phyloP scores from a whole-genome alignment of 2,888 invertebrate genomes.

The Euphydryas editha region DNA sequence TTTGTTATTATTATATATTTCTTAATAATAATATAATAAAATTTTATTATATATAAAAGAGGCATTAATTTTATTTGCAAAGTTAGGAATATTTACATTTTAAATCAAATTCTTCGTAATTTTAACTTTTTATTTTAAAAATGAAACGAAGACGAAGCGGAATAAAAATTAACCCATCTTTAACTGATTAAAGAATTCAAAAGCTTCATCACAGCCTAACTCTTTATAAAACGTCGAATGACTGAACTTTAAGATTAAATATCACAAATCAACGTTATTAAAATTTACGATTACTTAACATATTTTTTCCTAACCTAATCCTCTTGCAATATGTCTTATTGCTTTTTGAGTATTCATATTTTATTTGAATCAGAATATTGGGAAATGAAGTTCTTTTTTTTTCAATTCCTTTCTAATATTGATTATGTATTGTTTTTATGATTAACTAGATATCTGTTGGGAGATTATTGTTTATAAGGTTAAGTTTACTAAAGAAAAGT shows the following conservation, averaged over 20 bases:
- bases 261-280: conserved; percentile 19
- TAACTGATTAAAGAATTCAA: conserved; percentile 12
- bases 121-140: background rate
- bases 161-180: background rate
- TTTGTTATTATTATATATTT: no score
- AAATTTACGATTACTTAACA: conserved; percentile 44
- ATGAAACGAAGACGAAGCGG: background rate
- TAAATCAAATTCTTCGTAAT: background rate
- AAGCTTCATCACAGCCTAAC: conserved; percentile 7
- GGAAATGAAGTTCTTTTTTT: conserved; percentile 43
- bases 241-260: conserved; percentile 48
- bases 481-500: no score
- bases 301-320: conserved; percentile 50
- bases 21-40: no score
- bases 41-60: no score
- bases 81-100: background rate
- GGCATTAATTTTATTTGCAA: no score
- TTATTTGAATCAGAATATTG: conserved; percentile 55
- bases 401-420: conserved; percentile 42
- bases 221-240: conserved; percentile 7
- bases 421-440: conserved; percentile 53
- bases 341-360: conserved; percentile 37
- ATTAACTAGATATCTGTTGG: conserved; percentile 44
- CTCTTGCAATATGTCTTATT: conserved; percentile 33
- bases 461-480: no score